A percentile compares a stretch with the other conserved stretches of the same genome.
phyloP scores from a whole-genome alignment of 2,888 invertebrate species.

The Ichneumon xanthorius region DNA sequence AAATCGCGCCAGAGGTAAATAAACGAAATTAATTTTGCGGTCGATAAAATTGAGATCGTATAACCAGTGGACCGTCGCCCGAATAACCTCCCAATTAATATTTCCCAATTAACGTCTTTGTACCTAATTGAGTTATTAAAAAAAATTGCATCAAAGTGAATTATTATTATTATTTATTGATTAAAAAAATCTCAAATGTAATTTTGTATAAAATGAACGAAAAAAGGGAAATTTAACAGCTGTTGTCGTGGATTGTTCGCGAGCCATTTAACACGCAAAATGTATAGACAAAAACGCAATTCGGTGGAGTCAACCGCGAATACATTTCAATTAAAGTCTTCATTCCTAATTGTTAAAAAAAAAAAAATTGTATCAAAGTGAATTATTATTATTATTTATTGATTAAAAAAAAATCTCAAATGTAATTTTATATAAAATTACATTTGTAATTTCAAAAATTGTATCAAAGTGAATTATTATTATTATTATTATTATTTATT shows the following conservation, averaged over 20 bases:
- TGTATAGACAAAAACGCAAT: slow-evolving; percentile 31
- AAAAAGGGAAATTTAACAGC: background rate
- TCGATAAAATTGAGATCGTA: background rate
- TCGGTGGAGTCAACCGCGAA: slow-evolving; percentile 11
- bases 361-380: background rate
- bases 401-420: too few species aligned
- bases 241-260: background rate
- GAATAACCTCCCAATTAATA: background rate
- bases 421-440: too few species aligned
- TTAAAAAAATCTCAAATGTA: background rate
- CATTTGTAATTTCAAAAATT: too few species aligned
- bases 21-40: slow-evolving; percentile 20
- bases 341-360: background rate
- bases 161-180: background rate
- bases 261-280: slow-evolving; percentile 36
- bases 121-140: background rate
- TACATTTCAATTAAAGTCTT: slow-evolving; percentile 26
- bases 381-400: background rate
- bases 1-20: slow-evolving; percentile 67
- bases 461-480: too few species aligned
- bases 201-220: background rate
- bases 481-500: background rate
- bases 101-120: background rate
- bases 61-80: slow-evolving; percentile 6
- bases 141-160: background rate